Base-by-base conservation (phyloP, 2,113 vertebrate species). In the Prolemur simus region DNA sequence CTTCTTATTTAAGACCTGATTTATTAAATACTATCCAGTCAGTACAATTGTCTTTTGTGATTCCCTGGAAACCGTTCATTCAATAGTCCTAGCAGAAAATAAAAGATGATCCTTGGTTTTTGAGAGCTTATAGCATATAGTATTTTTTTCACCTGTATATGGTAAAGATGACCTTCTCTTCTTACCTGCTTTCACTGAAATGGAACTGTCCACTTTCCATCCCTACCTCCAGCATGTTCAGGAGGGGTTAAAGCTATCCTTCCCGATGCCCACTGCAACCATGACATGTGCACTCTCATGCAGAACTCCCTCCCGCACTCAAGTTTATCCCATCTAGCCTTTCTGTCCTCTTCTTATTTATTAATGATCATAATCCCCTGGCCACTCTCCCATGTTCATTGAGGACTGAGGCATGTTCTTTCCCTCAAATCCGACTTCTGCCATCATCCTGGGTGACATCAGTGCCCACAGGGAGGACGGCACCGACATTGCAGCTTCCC, bases 1-100 rank as follows among this genome's bases (percentile, higher is more conserved):
- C 97, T 97, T 98, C 94, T 98, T 98, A 99, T 99, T 99, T 99
- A 98, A 99, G 97, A 76, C 39, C 66, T 97, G 92, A 39, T 95
- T 63, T 88, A 98, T 98, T 98, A 99, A 99, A 99, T 58, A 84
- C 81, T 97, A 88, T 94, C 47, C 81, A 97, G 97, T 83, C 90
- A 92, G 97, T 76, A 89, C 0, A 0, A 37, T 20, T 85, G 95
- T 97, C 93, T 97, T 68, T 94, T 97, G 85, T 92, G 74, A 80
- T 69, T 98, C 95, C 81, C 93, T 96, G 95, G 56, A 90, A 92
- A 81, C 27, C 29, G 45, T 71, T 66, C 84, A 32, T 49, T 82
- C 52, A 81, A 25, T 4, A 42, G 49, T 82, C 39, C 54, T 47
- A 52, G 47, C 5, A 94, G 60, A 80, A 96, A 88, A 92, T 47